Base-by-base conservation (phyloP, 1,140 invertebrate genomes). In the Drosophila quadrilineata region DNA sequence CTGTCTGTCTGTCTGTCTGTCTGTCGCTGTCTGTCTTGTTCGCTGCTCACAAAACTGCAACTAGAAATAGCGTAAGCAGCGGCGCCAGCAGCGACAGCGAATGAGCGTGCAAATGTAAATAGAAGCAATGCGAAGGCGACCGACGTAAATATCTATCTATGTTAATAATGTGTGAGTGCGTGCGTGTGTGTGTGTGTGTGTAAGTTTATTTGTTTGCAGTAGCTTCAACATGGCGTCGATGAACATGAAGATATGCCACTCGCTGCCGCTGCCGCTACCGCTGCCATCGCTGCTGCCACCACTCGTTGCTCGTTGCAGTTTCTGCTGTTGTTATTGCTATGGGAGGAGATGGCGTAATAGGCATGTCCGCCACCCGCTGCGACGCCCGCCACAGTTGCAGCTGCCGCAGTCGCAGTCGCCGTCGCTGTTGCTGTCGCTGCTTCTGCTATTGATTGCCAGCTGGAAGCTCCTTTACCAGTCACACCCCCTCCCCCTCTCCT, bases 271-370 rank as follows among this genome's bases (percentile, higher is more conserved):
- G 21, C 17, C 12, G 40, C 21, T 24, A 33, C 16, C 40, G 38
- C 60, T 48, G 49, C 38, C 60, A 58, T 58, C 36, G 62, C 21
- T 73, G 41, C 21, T 41, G 21, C 17, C 12, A 31, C 21, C 26
- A 33, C 16, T n/a, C 40, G 38, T 53, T 48, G 49, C 38, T 58
- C 36, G 62, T 21, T 73, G 71, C 68, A 62, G 68, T 70, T 59
- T 46, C 48, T 62, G 12, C 38, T 57, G 35, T 22, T 54, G 46
- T 62, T n/a, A n/a, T n/a, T n/a, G n/a, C n/a, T n/a, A n/a, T n/a
- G n/a, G n/a, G n/a, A n/a, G 50, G 41, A 35, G 68, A 80, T 80
- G 76, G 76, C 76, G 76, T 80, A 82, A 80, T 82, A 80, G 68
- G 69, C 58, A 63, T 68, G 59, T 63, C 56, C 63, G 46, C 56